phyloP scores from a whole-genome alignment of 1,140 invertebrate genomes.

The Nixonia krombeini region DNA sequence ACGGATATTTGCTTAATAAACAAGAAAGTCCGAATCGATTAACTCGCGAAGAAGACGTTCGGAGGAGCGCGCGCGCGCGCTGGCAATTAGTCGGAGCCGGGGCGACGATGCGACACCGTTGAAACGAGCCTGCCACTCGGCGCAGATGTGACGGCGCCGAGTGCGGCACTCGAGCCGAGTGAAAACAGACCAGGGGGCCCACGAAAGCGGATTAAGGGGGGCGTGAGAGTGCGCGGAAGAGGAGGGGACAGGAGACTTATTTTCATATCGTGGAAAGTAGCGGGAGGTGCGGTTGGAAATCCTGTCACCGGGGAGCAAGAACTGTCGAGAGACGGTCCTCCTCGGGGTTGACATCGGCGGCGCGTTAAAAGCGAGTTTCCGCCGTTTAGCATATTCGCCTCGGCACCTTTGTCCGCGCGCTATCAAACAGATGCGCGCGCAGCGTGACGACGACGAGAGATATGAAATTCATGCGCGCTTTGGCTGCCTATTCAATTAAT shows the following conservation, averaged over 20 bases:
- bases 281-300: slow-evolving; percentile 23
- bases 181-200: neutral
- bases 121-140: slow-evolving; percentile 5
- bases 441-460: slow-evolving; percentile 9
- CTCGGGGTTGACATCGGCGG: no score
- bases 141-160: slow-evolving; percentile 8
- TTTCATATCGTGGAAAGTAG: slow-evolving; percentile 30
- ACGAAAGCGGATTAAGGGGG: slow-evolving; percentile 17
- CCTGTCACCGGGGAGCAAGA: slow-evolving; percentile 6
- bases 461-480: slow-evolving; percentile 43
- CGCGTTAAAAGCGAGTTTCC: no score
- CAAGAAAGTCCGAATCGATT: neutral
- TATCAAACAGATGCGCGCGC: slow-evolving; percentile 29
- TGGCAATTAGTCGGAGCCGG: slow-evolving; percentile 14
- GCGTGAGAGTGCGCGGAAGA: no score
- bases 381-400: no score
- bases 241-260: no score
- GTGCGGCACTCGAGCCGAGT: neutral
- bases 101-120: slow-evolving; percentile 2
- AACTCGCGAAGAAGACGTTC: no score
- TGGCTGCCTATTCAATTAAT: slow-evolving; percentile 57
- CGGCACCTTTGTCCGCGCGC: no score
- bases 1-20: no score
- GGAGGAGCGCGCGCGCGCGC: no score
- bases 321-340: neutral